Evolutionary conservation across 2,888 invertebrate genomes (phyloP).

Genomic region (Sycophila texana): DNA sequence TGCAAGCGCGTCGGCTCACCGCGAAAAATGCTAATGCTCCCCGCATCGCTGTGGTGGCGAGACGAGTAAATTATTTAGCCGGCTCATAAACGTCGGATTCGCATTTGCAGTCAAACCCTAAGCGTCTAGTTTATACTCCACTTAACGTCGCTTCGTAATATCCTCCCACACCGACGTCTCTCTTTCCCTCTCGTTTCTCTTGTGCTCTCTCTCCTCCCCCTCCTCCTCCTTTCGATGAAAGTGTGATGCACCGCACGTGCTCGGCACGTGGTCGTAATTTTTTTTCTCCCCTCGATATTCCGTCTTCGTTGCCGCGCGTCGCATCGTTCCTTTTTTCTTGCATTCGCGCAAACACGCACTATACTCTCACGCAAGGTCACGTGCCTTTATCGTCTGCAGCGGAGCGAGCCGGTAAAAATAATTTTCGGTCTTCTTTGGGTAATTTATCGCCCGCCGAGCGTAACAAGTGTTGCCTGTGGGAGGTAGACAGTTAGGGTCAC

Average conservation of each 20-base stretch:
- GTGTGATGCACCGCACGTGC: conserved; percentile 32
- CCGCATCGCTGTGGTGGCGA: not conserved
- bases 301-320: too few relatives aligned
- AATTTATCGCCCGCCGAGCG: too few relatives aligned
- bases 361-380: conserved; percentile 18
- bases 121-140: conserved; percentile 45
- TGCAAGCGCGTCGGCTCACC: not conserved
- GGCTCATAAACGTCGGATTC: conserved; percentile 43
- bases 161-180: conserved; percentile 32
- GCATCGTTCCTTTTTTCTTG: conserved; percentile 9
- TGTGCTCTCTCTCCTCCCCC: conserved; percentile 19
- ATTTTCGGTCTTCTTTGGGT: not conserved
- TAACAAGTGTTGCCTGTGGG: too few relatives aligned
- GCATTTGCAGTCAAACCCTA: conserved; percentile 46
- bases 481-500: too few relatives aligned
- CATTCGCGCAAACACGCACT: not conserved
- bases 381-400: conserved; percentile 2
- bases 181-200: conserved; percentile 16
- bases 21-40: conserved; percentile 37
- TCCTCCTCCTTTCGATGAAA: conserved; percentile 7
- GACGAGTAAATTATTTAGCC: conserved; percentile 34
- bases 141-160: conserved; percentile 49
- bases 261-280: conserved; percentile 31
- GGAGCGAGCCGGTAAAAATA: conserved; percentile 13
- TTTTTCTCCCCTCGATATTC: not conserved